These are phyloP conservation scores for Rhineura floridana DNA, from an alignment of 2,113 vertebrate species.

Conservation along the genomic window DNA sequence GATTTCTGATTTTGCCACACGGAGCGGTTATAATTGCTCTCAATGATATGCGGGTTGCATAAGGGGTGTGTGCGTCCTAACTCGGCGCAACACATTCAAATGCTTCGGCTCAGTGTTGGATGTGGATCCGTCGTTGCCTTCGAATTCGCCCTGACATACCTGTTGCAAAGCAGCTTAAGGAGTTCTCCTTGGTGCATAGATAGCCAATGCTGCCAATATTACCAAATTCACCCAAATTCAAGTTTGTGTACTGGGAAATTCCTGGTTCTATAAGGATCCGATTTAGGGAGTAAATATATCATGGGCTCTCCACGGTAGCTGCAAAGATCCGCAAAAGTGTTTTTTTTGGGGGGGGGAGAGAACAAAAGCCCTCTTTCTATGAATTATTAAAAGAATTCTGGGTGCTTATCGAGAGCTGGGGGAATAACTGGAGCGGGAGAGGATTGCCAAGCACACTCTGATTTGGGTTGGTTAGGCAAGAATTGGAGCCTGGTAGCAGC, in stretches of 20 bases:
- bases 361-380: conserved; percentile 73
- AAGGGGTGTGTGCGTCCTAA: neutral
- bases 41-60: neutral
- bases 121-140: neutral
- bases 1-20: neutral
- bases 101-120: neutral
- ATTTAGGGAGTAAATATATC: neutral
- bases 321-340: neutral
- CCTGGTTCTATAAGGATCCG: too few species aligned
- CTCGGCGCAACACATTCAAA: neutral
- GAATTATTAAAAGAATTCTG: conserved; percentile 84
- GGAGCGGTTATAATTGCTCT: neutral
- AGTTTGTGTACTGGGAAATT: too few species aligned
- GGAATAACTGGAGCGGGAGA: neutral
- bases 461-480: conserved; percentile 75
- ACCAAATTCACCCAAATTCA: neutral
- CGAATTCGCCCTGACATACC: neutral
- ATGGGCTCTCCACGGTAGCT: neutral
- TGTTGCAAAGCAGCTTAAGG: neutral
- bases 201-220: neutral
- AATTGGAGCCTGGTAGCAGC: conserved; percentile 7
- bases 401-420: conserved; percentile 10
- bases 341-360: neutral
- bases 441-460: conserved; percentile 21
- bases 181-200: neutral